Percentiles rank a stretch among this genome's conserved stretches.
Evolutionary conservation across 1,140 invertebrate species (phyloP).

Genomic region (Cepaea nemoralis): DNA sequence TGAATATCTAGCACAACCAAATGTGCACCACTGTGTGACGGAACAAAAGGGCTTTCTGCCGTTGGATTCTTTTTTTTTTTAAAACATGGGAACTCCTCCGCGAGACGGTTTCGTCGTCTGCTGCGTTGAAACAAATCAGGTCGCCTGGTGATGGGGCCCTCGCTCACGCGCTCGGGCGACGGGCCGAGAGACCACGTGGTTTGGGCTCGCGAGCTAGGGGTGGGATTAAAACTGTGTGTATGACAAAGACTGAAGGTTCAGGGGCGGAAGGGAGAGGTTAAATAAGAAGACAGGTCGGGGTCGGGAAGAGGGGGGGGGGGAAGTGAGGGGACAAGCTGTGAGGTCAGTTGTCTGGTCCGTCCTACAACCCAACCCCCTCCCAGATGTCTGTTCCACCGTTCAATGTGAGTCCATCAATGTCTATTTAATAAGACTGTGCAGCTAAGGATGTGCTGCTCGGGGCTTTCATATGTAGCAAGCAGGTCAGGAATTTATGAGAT

Average conservation of each 20-base stretch:
- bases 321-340: no score
- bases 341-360: no score
- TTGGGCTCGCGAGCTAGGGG: background rate
- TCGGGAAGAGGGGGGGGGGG: background rate
- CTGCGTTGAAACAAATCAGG: conserved; percentile 32
- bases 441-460: no score
- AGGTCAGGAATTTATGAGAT: no score
- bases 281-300: background rate
- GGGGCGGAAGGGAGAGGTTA: background rate
- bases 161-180: conserved; percentile 17
- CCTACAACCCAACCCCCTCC: no score
- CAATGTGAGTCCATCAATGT: no score
- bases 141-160: conserved; percentile 7
- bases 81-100: background rate
- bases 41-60: conserved; percentile 22
- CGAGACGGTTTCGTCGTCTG: conserved; percentile 14
- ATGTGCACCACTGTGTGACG: conserved; percentile 12
- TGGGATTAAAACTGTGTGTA: background rate
- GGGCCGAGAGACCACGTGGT: background rate
- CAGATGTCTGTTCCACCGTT: no score
- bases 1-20: background rate
- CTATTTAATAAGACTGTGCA: no score
- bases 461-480: no score
- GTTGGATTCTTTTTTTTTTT: background rate
- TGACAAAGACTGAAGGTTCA: background rate